Evolutionary conservation across 2,797 vertebrate species (phyloP), one percentile per base, ranked within the genome.

Genomic region (Sandelia bainsii): DNA sequence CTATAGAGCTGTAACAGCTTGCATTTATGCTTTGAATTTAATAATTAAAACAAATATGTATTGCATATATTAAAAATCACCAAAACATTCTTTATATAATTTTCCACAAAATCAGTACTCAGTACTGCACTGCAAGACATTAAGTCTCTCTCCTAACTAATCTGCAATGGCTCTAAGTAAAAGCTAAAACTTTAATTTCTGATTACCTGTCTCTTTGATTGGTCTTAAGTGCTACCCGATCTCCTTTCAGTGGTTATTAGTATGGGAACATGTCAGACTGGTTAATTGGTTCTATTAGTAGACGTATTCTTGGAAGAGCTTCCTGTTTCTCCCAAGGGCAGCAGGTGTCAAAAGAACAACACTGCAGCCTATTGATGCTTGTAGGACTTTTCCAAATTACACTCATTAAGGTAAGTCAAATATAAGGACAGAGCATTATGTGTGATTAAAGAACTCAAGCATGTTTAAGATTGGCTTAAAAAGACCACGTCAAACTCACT

Each of bases 271-370:
- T 93, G 93, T 93, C 86, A 63, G 12, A 89, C 84, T 85, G 92
- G 91, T 94, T 95, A 96, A 96, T 95, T 95, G 93, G 90, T 82
- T 81, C 84, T 81, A 76, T 94, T 95, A 93, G 93, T 89, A 42
- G 51, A 89, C 12, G 22, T 89, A 87, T 87, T 73, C 85, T 79
- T 82, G 49, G 91, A 94, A 85, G 40, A 83, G 54, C 85, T 92
- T 92, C 78, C 82, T 84, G 82, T 87, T 90, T 90, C 64, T 45
- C 84, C 90, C 52, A 80, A 83, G 82, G 82, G 39, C 88, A 72
- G 77, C 83, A 90, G 79, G 81, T 89, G 72, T 80, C 32, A 29
- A 75, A 84, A 71, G 62, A 83, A 75, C 56, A 83, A 73, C 71
- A 63, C 76, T 22, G 58, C 54, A 69, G 57, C 52, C 32, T 69